Conservation (phyloP, 2,113 vertebrate species). For the Istiophorus platypterus region DNA sequence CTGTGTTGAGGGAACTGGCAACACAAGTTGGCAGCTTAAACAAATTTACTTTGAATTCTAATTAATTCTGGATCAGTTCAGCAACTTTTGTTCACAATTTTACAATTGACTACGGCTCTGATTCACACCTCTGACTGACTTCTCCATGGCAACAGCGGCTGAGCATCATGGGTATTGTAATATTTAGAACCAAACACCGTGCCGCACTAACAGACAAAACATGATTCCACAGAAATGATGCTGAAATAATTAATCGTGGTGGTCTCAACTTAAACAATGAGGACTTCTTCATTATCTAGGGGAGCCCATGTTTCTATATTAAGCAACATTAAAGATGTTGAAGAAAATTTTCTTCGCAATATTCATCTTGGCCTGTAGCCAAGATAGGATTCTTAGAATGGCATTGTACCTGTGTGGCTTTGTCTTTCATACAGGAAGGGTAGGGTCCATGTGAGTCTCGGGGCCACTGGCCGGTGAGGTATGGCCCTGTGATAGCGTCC, state of each 20-base stretch:
- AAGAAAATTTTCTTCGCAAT: no score
- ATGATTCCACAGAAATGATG: neutral
- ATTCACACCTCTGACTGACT: neutral
- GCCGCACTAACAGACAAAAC: neutral
- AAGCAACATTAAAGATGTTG: neutral
- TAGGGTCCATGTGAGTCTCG: constrained; percentile 92
- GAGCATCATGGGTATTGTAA: neutral
- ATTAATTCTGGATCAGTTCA: neutral
- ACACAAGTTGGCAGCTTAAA: neutral
- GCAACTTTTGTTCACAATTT: neutral
- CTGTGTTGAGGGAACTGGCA: neutral
- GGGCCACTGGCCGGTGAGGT: constrained; percentile 98
- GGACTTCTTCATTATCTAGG: neutral
- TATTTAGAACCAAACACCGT: neutral
- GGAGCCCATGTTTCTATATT: neutral
- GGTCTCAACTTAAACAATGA: neutral
- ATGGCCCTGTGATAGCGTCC: constrained; percentile 95
- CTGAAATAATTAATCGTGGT: neutral
- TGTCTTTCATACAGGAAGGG: constrained; percentile 97
- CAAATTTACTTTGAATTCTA: no score
- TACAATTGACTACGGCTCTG: neutral
- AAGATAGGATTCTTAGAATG: neutral
- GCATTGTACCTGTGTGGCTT: constrained; percentile 94
- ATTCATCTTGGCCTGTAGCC: neutral
- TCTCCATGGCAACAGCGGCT: neutral